phyloP scores from a whole-genome alignment of 2,113 vertebrate species.

The Calyptommatus sinebrachiatus region DNA sequence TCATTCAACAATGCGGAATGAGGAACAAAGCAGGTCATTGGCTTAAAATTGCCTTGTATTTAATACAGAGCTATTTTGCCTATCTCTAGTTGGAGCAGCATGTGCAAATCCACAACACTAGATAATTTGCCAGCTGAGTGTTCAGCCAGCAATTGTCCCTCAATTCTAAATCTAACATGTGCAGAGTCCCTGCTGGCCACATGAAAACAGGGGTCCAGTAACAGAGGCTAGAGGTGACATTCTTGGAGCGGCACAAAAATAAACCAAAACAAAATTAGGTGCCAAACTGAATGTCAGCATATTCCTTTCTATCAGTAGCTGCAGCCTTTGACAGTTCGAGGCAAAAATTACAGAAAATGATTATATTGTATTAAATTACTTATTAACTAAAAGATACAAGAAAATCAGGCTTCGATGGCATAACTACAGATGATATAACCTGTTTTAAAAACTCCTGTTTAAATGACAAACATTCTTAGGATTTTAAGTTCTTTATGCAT shows the following conservation, averaged over 20 bases:
- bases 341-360: neutral
- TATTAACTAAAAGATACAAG: too few relatives aligned
- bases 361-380: too few relatives aligned
- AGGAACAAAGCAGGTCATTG: neutral
- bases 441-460: too few relatives aligned
- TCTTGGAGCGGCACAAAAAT: slow-evolving; percentile 48
- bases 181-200: neutral
- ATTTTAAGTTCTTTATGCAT: neutral
- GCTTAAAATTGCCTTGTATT: neutral
- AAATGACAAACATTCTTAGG: neutral
- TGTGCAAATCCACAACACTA: neutral
- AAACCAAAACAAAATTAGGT: slow-evolving; percentile 52
- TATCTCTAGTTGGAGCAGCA: neutral
- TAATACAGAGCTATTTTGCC: neutral
- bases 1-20: neutral
- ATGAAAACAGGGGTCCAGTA: slow-evolving; percentile 14
- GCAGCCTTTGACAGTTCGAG: neutral
- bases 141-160: neutral
- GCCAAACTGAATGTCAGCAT: slow-evolving; percentile 15
- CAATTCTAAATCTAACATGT: neutral
- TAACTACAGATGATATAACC: too few relatives aligned
- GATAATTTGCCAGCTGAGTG: neutral
- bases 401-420: too few relatives aligned
- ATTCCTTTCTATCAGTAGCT: neutral
- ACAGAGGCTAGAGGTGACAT: slow-evolving; percentile 53